Percentiles rank a stretch among this genome's conserved stretches.
Evolutionary conservation across 2,113 vertebrate species (phyloP).

Genomic region (Uria aalge): DNA sequence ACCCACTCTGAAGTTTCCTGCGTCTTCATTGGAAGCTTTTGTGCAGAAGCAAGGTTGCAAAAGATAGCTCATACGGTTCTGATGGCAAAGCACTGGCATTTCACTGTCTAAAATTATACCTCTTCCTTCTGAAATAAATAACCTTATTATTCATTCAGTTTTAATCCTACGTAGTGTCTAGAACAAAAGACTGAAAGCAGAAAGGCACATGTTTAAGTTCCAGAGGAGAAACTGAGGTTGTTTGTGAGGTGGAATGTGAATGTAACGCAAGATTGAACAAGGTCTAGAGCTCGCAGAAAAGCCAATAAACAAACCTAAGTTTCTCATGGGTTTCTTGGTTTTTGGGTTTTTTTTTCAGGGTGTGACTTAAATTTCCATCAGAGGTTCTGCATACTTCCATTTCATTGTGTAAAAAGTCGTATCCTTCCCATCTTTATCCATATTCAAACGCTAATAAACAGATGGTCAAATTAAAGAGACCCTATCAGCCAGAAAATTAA

Average conservation of each 20-base stretch:
- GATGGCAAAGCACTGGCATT: not conserved
- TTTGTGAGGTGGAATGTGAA: not conserved
- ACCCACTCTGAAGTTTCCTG: not conserved
- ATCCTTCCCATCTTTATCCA: slow-evolving; percentile 11
- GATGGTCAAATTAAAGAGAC: slow-evolving; percentile 67
- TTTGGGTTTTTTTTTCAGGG: not conserved
- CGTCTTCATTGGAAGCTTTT: not conserved
- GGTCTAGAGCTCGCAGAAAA: not conserved
- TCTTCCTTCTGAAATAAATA: not conserved
- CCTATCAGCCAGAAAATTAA: slow-evolving; percentile 68
- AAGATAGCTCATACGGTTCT: not conserved
- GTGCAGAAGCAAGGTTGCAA: not conserved
- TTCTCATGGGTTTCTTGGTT: not conserved
- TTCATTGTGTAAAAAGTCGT: not conserved
- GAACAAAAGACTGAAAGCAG: not conserved
- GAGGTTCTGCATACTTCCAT: not conserved
- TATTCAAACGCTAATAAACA: slow-evolving; percentile 56
- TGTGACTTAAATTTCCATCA: not conserved
- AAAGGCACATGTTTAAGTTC: not conserved
- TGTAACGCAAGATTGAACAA: not conserved
- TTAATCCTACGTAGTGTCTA: not conserved
- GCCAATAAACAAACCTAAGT: not conserved
- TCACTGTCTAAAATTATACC: not conserved
- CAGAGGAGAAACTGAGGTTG: not conserved
- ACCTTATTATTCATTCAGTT: not conserved